These are phyloP conservation scores for Anarhynchus alexandrinus DNA, from an alignment of 2,113 vertebrate species.

Conservation along the genomic window DNA sequence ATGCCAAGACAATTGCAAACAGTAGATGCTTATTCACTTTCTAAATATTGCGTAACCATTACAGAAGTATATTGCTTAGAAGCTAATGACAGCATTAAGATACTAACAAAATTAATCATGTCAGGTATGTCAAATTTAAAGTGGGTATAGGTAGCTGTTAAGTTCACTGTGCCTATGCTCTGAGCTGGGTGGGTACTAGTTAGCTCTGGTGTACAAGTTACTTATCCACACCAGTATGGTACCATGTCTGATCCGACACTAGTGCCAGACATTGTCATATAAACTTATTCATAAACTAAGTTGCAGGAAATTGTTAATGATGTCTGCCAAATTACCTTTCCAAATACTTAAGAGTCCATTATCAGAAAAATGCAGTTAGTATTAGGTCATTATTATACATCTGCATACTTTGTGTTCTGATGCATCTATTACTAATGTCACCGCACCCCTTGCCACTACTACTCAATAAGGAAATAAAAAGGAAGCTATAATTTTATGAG, in stretches of 20 bases:
- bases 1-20: neutral
- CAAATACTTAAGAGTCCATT: neutral
- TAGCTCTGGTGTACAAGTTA: neutral
- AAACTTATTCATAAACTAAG: neutral
- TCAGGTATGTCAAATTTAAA: neutral
- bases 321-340: neutral
- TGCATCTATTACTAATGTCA: neutral
- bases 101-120: neutral
- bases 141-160: neutral
- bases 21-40: neutral
- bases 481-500: neutral
- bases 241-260: neutral
- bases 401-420: neutral
- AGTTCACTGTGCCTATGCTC: neutral
- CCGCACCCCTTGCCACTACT: rapidly evolving
- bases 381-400: neutral
- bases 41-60: neutral
- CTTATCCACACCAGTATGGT: neutral
- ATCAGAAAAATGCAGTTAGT: neutral
- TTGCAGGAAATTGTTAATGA: neutral
- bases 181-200: neutral
- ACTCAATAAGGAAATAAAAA: neutral
- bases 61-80: neutral
- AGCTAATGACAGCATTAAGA: neutral
- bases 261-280: neutral